Percentiles rank a stretch among this genome's conserved stretches.
Conservation (phyloP, 2,113 vertebrate species). For the Felis catus region F.catus_Fca126_mat1.0 CM031418.1:99177501-99178000, state of each 20-base stretch:
- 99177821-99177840: not conserved
- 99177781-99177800: too few species aligned
- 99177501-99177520: not conserved
- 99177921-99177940: not conserved
- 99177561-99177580: not conserved
- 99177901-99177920: not conserved
- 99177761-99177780: too few species aligned
- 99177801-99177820: not conserved
- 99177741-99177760: too few species aligned
- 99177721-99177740: too few species aligned
- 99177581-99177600: not conserved
- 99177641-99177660: too few species aligned
- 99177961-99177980: not conserved
- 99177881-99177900: not conserved
- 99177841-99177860: not conserved
- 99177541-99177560: not conserved
- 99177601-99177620: not conserved
- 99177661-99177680: too few species aligned
- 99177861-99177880: not conserved
- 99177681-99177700: too few species aligned
- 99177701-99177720: too few species aligned
- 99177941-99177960: conserved; percentile 8
- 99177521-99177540: not conserved
- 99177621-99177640: too few species aligned
- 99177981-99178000: conserved; percentile 13